Percentiles rank a stretch among this genome's conserved stretches.
These are phyloP conservation scores for Litocranius walleri DNA, from an alignment of 2,113 vertebrate species.

Conservation along the genomic window DNA sequence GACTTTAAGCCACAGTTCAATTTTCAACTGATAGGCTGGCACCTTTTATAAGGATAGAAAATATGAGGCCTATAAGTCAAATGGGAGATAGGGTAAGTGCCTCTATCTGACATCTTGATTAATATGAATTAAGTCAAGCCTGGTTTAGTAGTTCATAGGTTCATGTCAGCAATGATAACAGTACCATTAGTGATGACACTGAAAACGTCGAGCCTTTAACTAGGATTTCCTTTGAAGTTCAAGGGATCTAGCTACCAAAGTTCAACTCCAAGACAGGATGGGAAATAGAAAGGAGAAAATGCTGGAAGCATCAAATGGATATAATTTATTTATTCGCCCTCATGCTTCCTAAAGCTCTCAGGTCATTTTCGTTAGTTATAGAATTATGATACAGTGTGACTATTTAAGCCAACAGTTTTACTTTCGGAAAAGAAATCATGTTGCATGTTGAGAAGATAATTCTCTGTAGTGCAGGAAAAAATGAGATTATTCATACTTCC, in stretches of 20 bases:
- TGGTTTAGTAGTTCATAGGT: slow-evolving; percentile 59
- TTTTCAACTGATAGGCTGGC: slow-evolving; percentile 30
- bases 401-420: neutral
- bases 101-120: slow-evolving; percentile 58
- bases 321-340: neutral
- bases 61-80: slow-evolving; percentile 35
- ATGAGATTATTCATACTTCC: neutral
- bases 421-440: neutral
- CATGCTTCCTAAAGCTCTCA: neutral
- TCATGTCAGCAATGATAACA: slow-evolving; percentile 58
- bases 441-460: neutral
- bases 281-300: neutral
- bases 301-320: neutral
- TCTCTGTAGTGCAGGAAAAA: neutral
- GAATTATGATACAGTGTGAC: neutral
- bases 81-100: slow-evolving; percentile 43
- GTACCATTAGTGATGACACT: slow-evolving; percentile 53
- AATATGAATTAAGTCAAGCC: slow-evolving; percentile 43
- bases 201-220: neutral
- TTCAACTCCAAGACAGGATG: neutral
- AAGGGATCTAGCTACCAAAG: neutral
- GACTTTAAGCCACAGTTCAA: slow-evolving; percentile 57
- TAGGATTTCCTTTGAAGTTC: slow-evolving; percentile 50
- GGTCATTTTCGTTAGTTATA: neutral
- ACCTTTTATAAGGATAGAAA: slow-evolving; percentile 54